Base-by-base conservation (phyloP, 2,113 vertebrate genomes). In the Crocuta crocuta region DNA sequence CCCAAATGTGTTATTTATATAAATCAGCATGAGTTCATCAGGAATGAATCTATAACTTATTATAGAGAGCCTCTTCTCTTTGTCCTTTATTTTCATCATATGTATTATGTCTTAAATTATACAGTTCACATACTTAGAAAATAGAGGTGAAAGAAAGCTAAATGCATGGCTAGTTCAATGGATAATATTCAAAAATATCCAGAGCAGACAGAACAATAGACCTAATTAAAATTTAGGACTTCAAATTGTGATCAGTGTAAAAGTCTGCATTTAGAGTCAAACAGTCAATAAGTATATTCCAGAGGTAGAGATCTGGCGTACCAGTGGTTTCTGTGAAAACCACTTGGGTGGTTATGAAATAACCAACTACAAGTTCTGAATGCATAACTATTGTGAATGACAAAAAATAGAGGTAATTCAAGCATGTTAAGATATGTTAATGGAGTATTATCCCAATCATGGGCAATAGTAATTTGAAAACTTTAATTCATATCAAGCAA, bases 391-490 rank as follows among this genome's bases (percentile, higher is more conserved):
- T 7, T 28, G 35, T 13, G 1, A 74, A 50, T 73, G 43, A 79
- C 58, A 5, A 50, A 84, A 82, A 95, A 53, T 61, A 53, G 95
- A 81, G 33, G 45, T 85, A 89, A 81, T 76, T 68, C 45, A 94
- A 92, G 61, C 16, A 96, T 80, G 61, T 94, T 70, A 76, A 31
- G 31, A 50, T 68, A 70, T 63, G 4, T 63, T 53, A 21, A 21
- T 48, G 12, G 50, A 73, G 6, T 50, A 68, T 7, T 63, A 86
- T 15, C 15, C 4, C 8, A 83, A 33, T 50, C 10, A 66, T 73
- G 63, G 73, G 11, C 79, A 87, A 83, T 33, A 65, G 31, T 45
- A 31, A 79, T 83, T 82, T 91, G n/a, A 91, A 71, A 97, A 88
- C 21, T 82, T 28, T 87, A 86, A 91, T 50, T 63, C n/a, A 71